A percentile compares a stretch with the other conserved stretches of the same genome.
Evolutionary conservation across 2,888 invertebrate species (phyloP).

Genomic region (Fabriciana adippe): DNA sequence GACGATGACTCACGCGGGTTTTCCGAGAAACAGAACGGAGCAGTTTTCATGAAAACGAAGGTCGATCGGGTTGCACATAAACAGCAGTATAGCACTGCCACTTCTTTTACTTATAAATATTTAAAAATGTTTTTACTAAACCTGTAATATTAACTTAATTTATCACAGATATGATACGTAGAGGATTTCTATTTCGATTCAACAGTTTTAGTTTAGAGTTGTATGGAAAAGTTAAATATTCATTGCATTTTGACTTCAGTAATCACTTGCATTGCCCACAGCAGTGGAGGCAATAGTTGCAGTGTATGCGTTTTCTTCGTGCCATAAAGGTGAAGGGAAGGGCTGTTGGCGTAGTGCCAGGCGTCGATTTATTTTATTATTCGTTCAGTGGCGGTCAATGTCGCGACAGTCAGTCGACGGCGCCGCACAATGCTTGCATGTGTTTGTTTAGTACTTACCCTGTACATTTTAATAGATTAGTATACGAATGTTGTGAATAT

Average conservation of each 20-base stretch:
- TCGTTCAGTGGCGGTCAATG: slow-evolving; percentile 79
- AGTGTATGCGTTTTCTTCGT: slow-evolving; percentile 27
- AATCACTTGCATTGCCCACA: slow-evolving; percentile 27
- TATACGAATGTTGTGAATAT: slow-evolving; percentile 28
- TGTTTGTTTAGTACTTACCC: slow-evolving; percentile 56
- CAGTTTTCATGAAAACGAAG: slow-evolving; percentile 78
- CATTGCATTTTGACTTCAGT: slow-evolving; percentile 18
- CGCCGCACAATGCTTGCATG: slow-evolving; percentile 67
- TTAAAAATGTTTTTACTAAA: neutral
- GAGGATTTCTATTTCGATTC: neutral
- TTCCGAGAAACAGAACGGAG: slow-evolving; percentile 74
- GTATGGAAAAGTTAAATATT: neutral
- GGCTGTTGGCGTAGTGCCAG: slow-evolving; percentile 75
- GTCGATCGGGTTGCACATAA: slow-evolving; percentile 51
- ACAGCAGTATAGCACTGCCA: slow-evolving; percentile 16
- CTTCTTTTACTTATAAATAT: slow-evolving; percentile 5
- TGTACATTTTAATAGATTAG: slow-evolving; percentile 53
- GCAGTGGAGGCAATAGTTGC: slow-evolving; percentile 13
- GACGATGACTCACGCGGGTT: slow-evolving; percentile 77
- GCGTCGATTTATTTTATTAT: slow-evolving; percentile 78
- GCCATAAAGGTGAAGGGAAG: slow-evolving; percentile 52
- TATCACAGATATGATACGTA: neutral
- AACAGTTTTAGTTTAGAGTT: neutral
- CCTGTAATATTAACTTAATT: slow-evolving; percentile 19
- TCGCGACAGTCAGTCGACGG: slow-evolving; percentile 66